phyloP scores from a whole-genome alignment of 1,140 invertebrate species.

The Temnothorax longispinosus region DNA sequence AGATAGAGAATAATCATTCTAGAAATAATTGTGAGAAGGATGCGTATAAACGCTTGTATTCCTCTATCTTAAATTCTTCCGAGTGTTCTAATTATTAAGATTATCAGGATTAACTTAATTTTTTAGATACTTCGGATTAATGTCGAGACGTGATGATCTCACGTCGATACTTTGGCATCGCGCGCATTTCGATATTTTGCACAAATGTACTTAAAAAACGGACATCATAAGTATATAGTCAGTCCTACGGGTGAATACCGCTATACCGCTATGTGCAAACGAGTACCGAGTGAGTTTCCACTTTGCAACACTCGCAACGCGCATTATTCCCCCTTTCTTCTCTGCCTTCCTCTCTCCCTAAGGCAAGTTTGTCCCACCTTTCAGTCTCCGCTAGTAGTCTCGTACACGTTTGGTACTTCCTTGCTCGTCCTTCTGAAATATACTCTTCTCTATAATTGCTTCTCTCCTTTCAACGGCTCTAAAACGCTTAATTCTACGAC shows the following conservation, averaged over 20 bases:
- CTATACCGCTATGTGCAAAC: constrained; percentile 51
- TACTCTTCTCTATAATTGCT: background rate
- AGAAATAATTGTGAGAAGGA: background rate
- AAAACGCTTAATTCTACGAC: background rate
- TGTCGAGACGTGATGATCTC: too few species aligned
- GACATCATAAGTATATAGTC: background rate
- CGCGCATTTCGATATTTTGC: background rate
- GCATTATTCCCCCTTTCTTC: constrained; percentile 31
- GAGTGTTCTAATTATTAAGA: background rate
- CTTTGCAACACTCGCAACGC: constrained; percentile 33
- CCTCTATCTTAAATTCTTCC: background rate
- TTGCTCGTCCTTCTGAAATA: constrained; percentile 25
- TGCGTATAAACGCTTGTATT: too few species aligned
- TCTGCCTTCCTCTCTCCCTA: background rate
- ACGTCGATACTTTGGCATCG: too few species aligned
- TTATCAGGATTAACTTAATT: background rate
- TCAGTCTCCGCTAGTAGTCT: constrained; percentile 15
- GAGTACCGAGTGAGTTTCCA: constrained; percentile 41
- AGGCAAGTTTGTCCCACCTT: constrained; percentile 38
- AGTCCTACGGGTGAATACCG: background rate
- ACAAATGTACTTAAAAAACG: constrained; percentile 33
- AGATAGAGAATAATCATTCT: background rate
- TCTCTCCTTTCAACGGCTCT: background rate
- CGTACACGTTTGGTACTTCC: constrained; percentile 21
- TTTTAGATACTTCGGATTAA: background rate